Conservation (phyloP, 2,888 invertebrate genomes). For the Euclidia mi region DNA sequence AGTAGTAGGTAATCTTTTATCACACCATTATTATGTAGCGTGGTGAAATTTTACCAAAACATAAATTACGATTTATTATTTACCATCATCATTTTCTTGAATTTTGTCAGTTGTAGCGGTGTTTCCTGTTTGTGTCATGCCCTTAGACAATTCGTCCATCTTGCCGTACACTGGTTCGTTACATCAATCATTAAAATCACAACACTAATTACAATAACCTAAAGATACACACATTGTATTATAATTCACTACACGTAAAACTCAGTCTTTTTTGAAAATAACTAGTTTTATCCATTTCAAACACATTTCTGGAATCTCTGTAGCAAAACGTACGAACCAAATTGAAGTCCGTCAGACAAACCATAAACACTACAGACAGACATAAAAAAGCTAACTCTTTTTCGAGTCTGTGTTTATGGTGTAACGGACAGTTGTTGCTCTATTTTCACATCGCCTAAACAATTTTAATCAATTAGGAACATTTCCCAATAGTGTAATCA, state of each 20-base stretch:
- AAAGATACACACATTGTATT: constrained; percentile 70
- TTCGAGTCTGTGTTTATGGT: constrained; percentile 6
- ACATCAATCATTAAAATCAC: constrained; percentile 87
- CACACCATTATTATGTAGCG: not conserved
- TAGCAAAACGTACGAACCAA: constrained; percentile 69
- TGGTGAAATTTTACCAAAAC: not conserved
- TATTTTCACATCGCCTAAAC: constrained; percentile 4
- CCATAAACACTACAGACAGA: constrained; percentile 46
- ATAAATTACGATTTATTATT: constrained; percentile 53
- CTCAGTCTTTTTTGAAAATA: constrained; percentile 78
- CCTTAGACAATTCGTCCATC: constrained; percentile 90
- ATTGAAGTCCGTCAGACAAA: constrained; percentile 69
- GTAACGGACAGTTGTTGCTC: constrained; percentile 4
- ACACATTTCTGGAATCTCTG: constrained; percentile 77
- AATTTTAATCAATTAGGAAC: constrained; percentile 10
- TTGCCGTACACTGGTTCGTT: constrained; percentile 88
- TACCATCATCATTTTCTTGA: constrained; percentile 85
- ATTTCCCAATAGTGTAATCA: no score
- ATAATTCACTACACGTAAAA: constrained; percentile 69
- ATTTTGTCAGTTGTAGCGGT: constrained; percentile 87
- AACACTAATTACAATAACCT: constrained; percentile 74
- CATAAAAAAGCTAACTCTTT: constrained; percentile 5
- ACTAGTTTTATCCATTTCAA: constrained; percentile 78
- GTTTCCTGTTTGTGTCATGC: constrained; percentile 90
- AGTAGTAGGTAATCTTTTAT: not conserved